Conservation (phyloP, 2,888 invertebrate genomes). For the Tholera decimalis region DNA sequence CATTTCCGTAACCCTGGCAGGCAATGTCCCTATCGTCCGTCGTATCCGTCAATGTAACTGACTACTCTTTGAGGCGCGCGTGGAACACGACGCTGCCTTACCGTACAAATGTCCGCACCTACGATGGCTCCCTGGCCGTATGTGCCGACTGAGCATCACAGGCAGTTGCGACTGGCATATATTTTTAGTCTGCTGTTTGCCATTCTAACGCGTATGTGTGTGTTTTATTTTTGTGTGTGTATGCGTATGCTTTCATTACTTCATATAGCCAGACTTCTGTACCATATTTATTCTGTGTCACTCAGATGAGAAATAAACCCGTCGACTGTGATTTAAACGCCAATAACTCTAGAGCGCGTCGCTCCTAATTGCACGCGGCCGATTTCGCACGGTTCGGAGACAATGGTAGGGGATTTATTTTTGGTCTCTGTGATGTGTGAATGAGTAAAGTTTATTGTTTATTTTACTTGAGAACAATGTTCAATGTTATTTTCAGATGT, state of each 20-base stretch:
- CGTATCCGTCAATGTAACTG: too few species aligned
- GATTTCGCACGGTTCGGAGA: slow-evolving; percentile 73
- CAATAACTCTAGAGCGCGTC: slow-evolving; percentile 69
- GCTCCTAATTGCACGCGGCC: slow-evolving; percentile 73
- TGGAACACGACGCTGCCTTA: too few species aligned
- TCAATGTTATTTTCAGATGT: slow-evolving; percentile 23
- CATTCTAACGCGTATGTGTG: neutral
- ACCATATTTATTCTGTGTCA: slow-evolving; percentile 5
- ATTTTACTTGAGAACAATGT: slow-evolving; percentile 37
- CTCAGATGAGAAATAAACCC: slow-evolving; percentile 65
- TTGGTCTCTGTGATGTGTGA: slow-evolving; percentile 52
- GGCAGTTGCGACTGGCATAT: too few species aligned
- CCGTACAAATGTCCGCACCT: too few species aligned
- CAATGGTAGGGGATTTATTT: slow-evolving; percentile 71
- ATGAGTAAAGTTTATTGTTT: slow-evolving; percentile 46
- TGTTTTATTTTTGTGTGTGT: neutral
- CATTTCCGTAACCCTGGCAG: too few species aligned
- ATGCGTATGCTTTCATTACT: neutral
- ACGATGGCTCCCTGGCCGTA: too few species aligned
- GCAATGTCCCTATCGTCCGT: too few species aligned
- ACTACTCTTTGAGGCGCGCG: too few species aligned
- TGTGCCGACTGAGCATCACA: too few species aligned
- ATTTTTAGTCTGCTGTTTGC: too few species aligned
- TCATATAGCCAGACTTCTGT: slow-evolving; percentile 4
- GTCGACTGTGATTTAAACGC: slow-evolving; percentile 74